These are phyloP conservation scores for Drosophila engyochracea DNA, from an alignment of 2,888 invertebrate species.

Conservation along the genomic window DNA sequence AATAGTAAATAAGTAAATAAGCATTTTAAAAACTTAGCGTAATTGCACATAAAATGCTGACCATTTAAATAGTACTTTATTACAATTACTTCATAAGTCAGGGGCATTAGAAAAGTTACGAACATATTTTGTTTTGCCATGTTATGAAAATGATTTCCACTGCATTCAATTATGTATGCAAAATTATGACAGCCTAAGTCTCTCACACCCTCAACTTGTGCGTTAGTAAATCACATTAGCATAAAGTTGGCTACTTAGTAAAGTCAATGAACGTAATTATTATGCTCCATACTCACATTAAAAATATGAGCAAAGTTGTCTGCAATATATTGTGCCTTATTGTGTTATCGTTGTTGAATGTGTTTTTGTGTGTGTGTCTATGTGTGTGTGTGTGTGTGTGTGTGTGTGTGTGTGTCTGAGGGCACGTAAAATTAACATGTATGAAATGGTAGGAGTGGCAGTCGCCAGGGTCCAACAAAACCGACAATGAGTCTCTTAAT, in stretches of 20 bases:
- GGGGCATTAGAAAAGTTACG: slow-evolving; percentile 23
- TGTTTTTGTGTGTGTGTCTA: slow-evolving; percentile 7
- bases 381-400: not conserved
- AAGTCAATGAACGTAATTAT: slow-evolving; percentile 83
- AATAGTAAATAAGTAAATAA: not conserved
- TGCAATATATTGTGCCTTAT: slow-evolving; percentile 67
- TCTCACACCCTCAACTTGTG: slow-evolving; percentile 11
- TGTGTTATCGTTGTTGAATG: slow-evolving; percentile 36
- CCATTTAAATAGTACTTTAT: slow-evolving; percentile 1
- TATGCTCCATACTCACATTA: slow-evolving; percentile 73
- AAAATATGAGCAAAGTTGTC: slow-evolving; percentile 80
- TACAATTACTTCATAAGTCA: slow-evolving; percentile 17
- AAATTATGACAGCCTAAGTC: slow-evolving; percentile 37
- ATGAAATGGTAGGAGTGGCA: slow-evolving; percentile 19
- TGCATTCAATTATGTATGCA: slow-evolving; percentile 53
- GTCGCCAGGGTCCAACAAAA: slow-evolving; percentile 77
- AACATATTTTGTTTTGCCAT: slow-evolving; percentile 7
- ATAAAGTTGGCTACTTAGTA: slow-evolving; percentile 79
- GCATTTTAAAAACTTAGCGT: not conserved
- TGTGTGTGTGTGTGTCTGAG: slow-evolving; percentile 5
- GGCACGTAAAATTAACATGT: slow-evolving; percentile 30
- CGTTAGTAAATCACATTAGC: slow-evolving; percentile 68
- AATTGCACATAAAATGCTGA: slow-evolving; percentile 5
- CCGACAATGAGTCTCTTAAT: slow-evolving; percentile 77
- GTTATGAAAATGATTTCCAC: slow-evolving; percentile 8